phyloP scores from a whole-genome alignment of 2,888 invertebrate genomes.

The Caenorhabditis auriculariae region DNA sequence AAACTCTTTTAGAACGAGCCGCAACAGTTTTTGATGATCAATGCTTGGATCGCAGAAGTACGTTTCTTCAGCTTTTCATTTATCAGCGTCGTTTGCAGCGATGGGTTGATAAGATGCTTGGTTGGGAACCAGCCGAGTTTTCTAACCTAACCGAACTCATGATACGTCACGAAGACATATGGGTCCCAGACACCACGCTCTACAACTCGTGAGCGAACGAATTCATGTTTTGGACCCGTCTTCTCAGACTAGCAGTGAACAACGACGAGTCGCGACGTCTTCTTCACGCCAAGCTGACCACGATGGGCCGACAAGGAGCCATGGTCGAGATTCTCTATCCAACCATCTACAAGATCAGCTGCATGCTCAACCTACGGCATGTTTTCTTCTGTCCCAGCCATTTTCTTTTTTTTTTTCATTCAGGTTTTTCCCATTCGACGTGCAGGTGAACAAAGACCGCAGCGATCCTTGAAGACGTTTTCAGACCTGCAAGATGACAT shows the following conservation, averaged over 20 bases:
- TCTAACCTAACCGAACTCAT: conserved; percentile 29
- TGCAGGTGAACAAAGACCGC: conserved; percentile 16
- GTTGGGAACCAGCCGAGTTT: conserved; percentile 31
- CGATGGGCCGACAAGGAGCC: conserved; percentile 16
- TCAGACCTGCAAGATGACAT: conserved; percentile 32
- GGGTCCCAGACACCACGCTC: conserved; percentile 36
- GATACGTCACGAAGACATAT: conserved; percentile 25
- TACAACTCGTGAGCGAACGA: conserved; percentile 27
- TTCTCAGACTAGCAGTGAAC: conserved; percentile 27
- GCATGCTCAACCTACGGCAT: conserved; percentile 16
- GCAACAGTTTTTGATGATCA: conserved; percentile 33
- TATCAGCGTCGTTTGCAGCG: conserved; percentile 16
- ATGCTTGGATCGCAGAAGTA: conserved; percentile 39
- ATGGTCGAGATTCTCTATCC: conserved; percentile 26
- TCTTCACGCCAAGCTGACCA: conserved; percentile 22
- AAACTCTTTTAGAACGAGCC: conserved; percentile 30
- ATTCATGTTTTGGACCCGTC: neutral
- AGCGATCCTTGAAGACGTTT: neutral
- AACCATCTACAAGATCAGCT: conserved; percentile 35
- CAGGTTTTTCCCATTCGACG: conserved; percentile 34
- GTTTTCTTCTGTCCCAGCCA: neutral
- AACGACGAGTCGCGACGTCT: conserved; percentile 14
- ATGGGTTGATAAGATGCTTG: conserved; percentile 36
- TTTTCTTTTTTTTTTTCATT: neutral
- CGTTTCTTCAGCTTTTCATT: neutral